phyloP scores from a whole-genome alignment of 2,113 vertebrate species.

The Anoura caudifer region DNA sequence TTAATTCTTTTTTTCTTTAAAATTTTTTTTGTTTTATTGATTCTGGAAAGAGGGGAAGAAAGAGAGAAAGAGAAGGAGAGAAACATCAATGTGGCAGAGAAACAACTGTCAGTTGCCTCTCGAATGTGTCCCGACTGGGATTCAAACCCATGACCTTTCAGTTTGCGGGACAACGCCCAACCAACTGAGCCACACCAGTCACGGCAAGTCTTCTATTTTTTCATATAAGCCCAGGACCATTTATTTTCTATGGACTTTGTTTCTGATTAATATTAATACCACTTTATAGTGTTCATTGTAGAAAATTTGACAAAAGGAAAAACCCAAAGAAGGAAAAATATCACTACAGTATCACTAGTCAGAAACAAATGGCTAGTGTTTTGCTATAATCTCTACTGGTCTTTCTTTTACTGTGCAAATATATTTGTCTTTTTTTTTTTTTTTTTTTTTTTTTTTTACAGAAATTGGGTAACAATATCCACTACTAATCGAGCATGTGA shows the following conservation, averaged over 20 bases:
- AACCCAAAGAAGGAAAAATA: neutral
- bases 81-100: too few species aligned
- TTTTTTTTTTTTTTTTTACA: neutral
- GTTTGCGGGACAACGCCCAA: too few species aligned
- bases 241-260: conserved; percentile 4
- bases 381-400: neutral
- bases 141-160: too few species aligned
- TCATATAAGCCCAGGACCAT: neutral
- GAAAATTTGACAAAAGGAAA: neutral
- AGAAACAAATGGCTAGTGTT: neutral
- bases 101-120: too few species aligned
- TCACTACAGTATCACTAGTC: neutral
- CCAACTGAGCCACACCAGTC: too few species aligned
- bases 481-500: neutral
- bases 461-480: neutral
- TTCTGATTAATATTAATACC: neutral
- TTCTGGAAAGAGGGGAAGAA: too few species aligned
- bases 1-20: neutral
- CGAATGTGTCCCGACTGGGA: too few species aligned
- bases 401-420: neutral
- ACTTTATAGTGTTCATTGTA: neutral
- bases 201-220: neutral
- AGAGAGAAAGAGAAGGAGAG: too few species aligned
- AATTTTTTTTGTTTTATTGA: too few species aligned
- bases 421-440: neutral